A percentile compares a stretch with the other conserved stretches of the same genome.
Evolutionary conservation across 1,140 invertebrate species (phyloP).

Genomic region (Euwallacea fornicatus): DNA sequence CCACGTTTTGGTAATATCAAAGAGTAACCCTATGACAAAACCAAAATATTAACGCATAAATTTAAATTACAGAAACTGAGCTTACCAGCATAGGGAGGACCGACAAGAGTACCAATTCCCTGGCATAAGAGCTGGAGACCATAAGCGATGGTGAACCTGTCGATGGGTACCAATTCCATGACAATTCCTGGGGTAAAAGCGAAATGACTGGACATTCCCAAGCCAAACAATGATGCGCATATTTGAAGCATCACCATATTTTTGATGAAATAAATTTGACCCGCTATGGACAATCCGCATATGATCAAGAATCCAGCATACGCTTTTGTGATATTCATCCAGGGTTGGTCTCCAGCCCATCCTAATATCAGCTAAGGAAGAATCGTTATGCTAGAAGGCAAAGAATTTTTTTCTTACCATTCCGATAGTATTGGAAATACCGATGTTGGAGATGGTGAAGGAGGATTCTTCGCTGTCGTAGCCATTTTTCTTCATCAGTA

Average conservation of each 20-base stretch:
- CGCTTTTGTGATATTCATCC: conserved; percentile 80
- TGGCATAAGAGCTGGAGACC: conserved; percentile 84
- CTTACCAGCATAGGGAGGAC: conserved; percentile 60
- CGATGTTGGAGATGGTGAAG: conserved; percentile 76
- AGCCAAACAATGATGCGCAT: conserved; percentile 71
- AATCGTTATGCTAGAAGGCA: neutral
- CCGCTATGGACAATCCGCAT: conserved; percentile 71
- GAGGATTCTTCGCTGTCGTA: conserved; percentile 73
- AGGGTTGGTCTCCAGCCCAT: conserved; percentile 84
- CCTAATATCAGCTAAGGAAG: conserved; percentile 75
- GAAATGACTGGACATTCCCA: conserved; percentile 84
- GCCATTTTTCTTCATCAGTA: conserved; percentile 64
- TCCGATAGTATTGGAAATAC: conserved; percentile 83
- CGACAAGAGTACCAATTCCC: conserved; percentile 67
- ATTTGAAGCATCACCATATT: conserved; percentile 63
- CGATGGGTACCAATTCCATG: conserved; percentile 76
- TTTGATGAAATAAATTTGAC: conserved; percentile 68
- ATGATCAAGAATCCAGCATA: conserved; percentile 76
- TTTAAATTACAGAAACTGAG: neutral
- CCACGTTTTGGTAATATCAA: conserved; percentile 70
- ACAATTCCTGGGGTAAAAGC: conserved; percentile 86
- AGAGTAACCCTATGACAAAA: conserved; percentile 63
- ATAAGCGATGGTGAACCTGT: conserved; percentile 84
- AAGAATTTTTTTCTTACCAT: conserved; percentile 64
- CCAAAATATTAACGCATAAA: neutral